phyloP scores from a whole-genome alignment of 2,888 invertebrate species.

The Heliconius ethilla region DNA sequence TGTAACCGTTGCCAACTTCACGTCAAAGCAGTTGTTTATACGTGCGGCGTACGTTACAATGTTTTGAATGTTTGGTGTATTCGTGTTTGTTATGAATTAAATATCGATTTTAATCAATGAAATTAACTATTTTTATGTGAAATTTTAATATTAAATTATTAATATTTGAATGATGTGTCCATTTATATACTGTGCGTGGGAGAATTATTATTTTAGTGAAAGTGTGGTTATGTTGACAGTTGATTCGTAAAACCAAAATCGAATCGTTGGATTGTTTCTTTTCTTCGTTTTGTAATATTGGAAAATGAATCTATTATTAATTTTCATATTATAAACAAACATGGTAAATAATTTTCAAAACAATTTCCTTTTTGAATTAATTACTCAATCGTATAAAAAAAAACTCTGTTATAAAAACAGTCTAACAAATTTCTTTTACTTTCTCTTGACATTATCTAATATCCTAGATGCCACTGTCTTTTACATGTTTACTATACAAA shows the following conservation, averaged over 20 bases:
- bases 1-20: slow-evolving; percentile 62
- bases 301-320: background rate
- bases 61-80: slow-evolving; percentile 67
- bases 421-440: background rate
- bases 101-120: slow-evolving; percentile 60
- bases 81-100: slow-evolving; percentile 46
- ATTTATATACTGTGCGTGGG: slow-evolving; percentile 32
- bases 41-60: slow-evolving; percentile 62
- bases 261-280: slow-evolving; percentile 34
- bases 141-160: slow-evolving; percentile 40
- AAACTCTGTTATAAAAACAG: background rate
- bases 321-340: background rate
- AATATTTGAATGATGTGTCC: slow-evolving; percentile 46
- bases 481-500: background rate
- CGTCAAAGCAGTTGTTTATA: slow-evolving; percentile 59
- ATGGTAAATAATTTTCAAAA: slow-evolving; percentile 7
- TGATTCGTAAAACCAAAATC: slow-evolving; percentile 47
- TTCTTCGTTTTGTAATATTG: background rate
- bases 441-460: slow-evolving; percentile 5
- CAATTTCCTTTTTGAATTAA: background rate
- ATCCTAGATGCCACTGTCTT: background rate
- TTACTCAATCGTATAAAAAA: background rate
- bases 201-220: slow-evolving; percentile 54
- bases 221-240: slow-evolving; percentile 73
- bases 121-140: slow-evolving; percentile 49